These are phyloP conservation scores for Cydia amplana DNA, from an alignment of 1,140 invertebrate species.

Conservation along the genomic window DNA sequence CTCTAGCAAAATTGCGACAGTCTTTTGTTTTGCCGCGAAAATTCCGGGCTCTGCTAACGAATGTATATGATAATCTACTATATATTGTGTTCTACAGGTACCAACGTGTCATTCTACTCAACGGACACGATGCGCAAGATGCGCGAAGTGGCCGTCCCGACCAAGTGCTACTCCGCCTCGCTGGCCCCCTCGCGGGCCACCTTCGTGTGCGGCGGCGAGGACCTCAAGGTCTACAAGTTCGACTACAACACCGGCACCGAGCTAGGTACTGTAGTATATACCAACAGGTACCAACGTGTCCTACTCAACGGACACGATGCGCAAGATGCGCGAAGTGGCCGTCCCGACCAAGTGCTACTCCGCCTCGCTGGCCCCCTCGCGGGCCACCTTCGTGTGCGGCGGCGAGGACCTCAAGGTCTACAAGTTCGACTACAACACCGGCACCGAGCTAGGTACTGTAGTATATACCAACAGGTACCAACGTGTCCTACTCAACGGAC, in stretches of 20 bases:
- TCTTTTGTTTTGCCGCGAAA: too few species aligned
- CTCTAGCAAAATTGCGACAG: too few species aligned
- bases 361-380: constrained; percentile 94
- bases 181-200: constrained; percentile 94
- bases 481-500: too few species aligned
- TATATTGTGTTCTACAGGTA: constrained; percentile 59
- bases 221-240: constrained; percentile 99
- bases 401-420: constrained; percentile 99
- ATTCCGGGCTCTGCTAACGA: too few species aligned
- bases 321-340: constrained; percentile 90
- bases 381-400: constrained; percentile 95
- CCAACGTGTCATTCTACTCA: constrained; percentile 85
- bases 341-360: constrained; percentile 94
- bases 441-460: constrained; percentile 88
- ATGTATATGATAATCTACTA: too few species aligned
- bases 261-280: constrained; percentile 82
- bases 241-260: constrained; percentile 95
- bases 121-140: constrained; percentile 89
- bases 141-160: constrained; percentile 91
- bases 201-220: constrained; percentile 80
- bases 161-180: constrained; percentile 93
- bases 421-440: constrained; percentile 96
- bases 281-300: too few species aligned
- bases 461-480: neutral
- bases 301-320: constrained; percentile 81